Base-by-base conservation (phyloP, 37 sponge, comb jelly and placozoan genomes). In the Sycon ciliatum region DNA sequence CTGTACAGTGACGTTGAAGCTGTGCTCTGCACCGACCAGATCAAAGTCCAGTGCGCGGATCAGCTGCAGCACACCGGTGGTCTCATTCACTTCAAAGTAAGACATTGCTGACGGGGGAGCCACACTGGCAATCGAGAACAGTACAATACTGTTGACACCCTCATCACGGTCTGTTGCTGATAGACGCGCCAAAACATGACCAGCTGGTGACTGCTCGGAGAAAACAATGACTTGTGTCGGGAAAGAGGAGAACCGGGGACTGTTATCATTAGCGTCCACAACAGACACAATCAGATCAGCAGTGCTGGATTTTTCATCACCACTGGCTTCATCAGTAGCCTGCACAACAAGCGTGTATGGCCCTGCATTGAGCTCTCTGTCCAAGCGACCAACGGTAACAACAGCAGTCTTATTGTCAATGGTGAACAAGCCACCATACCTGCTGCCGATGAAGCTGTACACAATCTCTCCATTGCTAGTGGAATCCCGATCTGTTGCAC, bases 231-330 rank as follows among this genome's bases (percentile, higher is more conserved):
- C n/a, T n/a, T n/a, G n/a, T n/a, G n/a, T n/a, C n/a, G n/a, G n/a
- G n/a, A n/a, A n/a, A n/a, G n/a, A n/a, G n/a, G n/a, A n/a, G n/a
- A 84, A 84, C 26, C 36, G 32, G 3, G 87, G 87, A 54, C 71
- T 46, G 27, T 86, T 86, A 53, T 86, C 87, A 39, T 86, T 86
- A 1, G 73, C 34, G 67, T 86, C 87, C 20, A 61, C 35, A 34
- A 86, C 40, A 0, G 65, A 68, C 24, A 86, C 36, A 22, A 34
- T 34, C 16, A 84, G 58, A 6, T 49, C 29, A 28, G n/a, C n/a
- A n/a, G n/a, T n/a, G n/a, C n/a, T n/a, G n/a, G n/a, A n/a, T n/a
- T n/a, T n/a, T n/a, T n/a, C n/a, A n/a, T n/a, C n/a, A n/a, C n/a
- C n/a, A n/a, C n/a, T n/a, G n/a, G n/a, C n/a, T n/a, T n/a, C n/a